Evolutionary conservation across 2,113 vertebrate species (phyloP), one percentile per base, ranked within the genome.

Genomic region (Polypterus senegalus): DNA sequence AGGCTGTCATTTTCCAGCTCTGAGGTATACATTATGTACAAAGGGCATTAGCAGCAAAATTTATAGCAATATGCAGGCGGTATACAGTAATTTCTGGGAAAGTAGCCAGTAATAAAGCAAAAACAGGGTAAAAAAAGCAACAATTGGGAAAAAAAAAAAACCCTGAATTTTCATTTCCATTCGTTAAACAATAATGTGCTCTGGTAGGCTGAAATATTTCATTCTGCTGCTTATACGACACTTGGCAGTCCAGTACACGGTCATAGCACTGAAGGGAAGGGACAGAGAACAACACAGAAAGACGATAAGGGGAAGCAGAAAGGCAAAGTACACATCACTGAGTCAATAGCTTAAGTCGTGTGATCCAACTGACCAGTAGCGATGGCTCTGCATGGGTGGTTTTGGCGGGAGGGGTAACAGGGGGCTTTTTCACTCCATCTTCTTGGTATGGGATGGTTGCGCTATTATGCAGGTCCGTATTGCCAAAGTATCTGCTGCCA

Each of bases 391-490:
- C 60, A 0, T 86, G 80, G 0, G 88, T 73, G 3, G 76, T 73
- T 61, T 81, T 82, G 67, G 61, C 52, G 0, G 83, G 64, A 0
- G 82, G 72, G 0, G 79, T 58, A 43, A 74, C 60, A 0, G 82
- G 27, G 0, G 77, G 65, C 63, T 88, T 92, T 64, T 83, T 88
- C 71, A 76, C 62, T 2, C 79, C 70, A 1, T 86, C 83, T 59
- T 93, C 92, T 75, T 88, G 92, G 73, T 91, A 93, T 0, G 89
- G 90, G 64, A 93, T 91, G 54, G 91, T 93, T 75, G 91, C 81
- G 48, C 86, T 92, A 82, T 73, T 88, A 81, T 94, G 92, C 51
- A 94, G 84, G 66, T 93, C 87, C 0, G 88, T 65, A 4, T 76
- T 85, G 68, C 91, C 62, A 66, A 88, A 91, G 72, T 88, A 91